Evolutionary conservation across 2,113 vertebrate species (phyloP), one percentile per base, ranked within the genome.

Genomic region (Nothoprocta pentlandii): DNA sequence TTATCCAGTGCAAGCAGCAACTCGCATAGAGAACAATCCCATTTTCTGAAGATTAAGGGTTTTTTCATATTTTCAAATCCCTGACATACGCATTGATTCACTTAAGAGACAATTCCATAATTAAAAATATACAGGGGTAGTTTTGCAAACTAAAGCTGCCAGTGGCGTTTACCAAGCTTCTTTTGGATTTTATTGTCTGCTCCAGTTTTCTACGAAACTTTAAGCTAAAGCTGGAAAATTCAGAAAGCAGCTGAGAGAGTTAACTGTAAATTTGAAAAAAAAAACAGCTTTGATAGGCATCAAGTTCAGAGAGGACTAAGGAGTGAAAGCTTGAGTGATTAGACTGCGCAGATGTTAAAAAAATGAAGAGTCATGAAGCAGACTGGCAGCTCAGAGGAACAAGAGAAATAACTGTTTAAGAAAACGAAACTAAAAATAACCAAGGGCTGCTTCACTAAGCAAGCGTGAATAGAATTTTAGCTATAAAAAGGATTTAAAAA

Each of bases 381-480:
- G 87, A 75, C 85, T 97, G 90, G 95, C 61, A 97, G 77, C 94
- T 97, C 93, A 79, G 88, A 94, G 66, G 87, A 97, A 96, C 74
- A 91, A 85, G 74, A 97, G 66, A 97, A 97, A 95, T 79, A 96
- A 96, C 78, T 95, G 93, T 67, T 97, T 95, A 95, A 96, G 79
- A 96, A 95, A 97, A 95, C 66, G 69, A 97, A 96, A 97, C 73
- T 83, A 96, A 97, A 97, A 97, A 93, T 96, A 97, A 96, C 84
- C 39, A 19, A 96, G 94, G 73, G 82, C 54, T 91, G 80, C 70
- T 86, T 91, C 82, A 95, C 92, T 83, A 95, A 17, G 86, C 75
- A 77, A 93, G 80, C 85, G 94, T 80, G 95, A 97, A 97, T 93
- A 94, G 66, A 95, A 93, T 94, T 95, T 92, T 77, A 96, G 71